Base-by-base conservation (phyloP, 1,140 invertebrate species). In the Agrypnia vestita region DNA sequence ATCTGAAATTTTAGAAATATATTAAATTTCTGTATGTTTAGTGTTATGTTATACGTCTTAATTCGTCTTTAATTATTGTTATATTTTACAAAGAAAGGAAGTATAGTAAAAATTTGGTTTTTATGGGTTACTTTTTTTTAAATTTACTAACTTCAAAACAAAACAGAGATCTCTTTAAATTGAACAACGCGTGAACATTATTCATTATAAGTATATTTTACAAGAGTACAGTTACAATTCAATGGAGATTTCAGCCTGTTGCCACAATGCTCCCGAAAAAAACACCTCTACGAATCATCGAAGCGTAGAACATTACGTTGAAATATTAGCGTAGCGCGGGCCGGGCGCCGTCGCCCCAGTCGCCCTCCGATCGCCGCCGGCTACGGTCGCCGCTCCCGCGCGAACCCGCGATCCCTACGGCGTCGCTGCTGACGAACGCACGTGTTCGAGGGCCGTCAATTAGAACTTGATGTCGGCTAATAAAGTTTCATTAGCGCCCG, bases 401-500 rank as follows among this genome's bases (percentile, higher is more conserved):
- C 71, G 15, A 43, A 35, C 46, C 11, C 46, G 35, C 15, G 47
- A n/a, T 25, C 21, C 7, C 21, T 55, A 3, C 49, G 71, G n/a
- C 43, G 67, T 10, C n/a, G 46, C 49, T 51, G 4, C n/a, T 35
- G 12, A 19, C 11, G 51, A 11, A 73, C 17, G 47, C 71, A 73
- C 71, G 71, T 73, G 71, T 55, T 55, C 12, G 71, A 3, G 21
- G 12, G 17, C 12, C 51, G 47, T 73, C 49, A 53, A 21, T 73
- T 53, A 35, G 7, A 35, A 35, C 17, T 46, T 35, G 15, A 67
- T 46, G 35, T 51, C 19, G 51, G 47, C 51, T 73, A 51, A 73
- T 73, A 73, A 73, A 73, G 17, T 51, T 55, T 73, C 17, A 73
- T 73, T 55, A 53, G 71, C 21, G 49, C 71, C 19, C 53, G 11